Evolutionary conservation across 2,888 invertebrate species (phyloP).

Genomic region (Resseliella maxima): DNA sequence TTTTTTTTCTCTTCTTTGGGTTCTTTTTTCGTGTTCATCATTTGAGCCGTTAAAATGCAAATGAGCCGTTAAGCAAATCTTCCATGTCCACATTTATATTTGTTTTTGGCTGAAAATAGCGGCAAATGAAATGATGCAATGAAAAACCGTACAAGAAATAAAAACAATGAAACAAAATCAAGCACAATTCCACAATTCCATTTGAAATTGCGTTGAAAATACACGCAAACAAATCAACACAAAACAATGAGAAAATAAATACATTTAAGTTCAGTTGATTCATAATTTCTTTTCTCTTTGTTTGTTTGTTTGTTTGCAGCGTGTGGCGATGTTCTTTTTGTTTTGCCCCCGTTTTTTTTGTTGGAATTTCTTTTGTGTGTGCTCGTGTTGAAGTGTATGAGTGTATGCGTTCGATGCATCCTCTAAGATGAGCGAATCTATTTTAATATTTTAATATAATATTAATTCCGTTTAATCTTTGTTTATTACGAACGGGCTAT

Average conservation of each 20-base stretch:
- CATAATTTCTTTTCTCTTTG: neutral
- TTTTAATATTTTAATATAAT: conserved; percentile 55
- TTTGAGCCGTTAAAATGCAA: conserved; percentile 26
- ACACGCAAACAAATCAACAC: neutral
- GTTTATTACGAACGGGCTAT: conserved; percentile 25
- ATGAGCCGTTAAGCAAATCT: neutral
- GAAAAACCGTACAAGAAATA: neutral
- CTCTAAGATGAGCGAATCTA: neutral
- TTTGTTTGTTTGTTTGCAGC: neutral
- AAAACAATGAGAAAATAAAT: neutral
- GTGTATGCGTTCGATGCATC: neutral
- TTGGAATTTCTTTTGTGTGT: neutral
- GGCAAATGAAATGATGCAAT: neutral
- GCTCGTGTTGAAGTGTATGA: neutral
- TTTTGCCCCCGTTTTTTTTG: neutral
- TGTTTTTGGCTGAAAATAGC: neutral
- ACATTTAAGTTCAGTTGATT: neutral
- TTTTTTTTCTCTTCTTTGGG: neutral
- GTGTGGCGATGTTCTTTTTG: neutral
- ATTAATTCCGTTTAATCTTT: conserved; percentile 54
- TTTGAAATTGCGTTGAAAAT: neutral
- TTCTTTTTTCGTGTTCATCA: neutral
- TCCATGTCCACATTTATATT: neutral
- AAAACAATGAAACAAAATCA: neutral
- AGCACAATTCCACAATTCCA: neutral